These are phyloP conservation scores for Hypotaenidia okinawae DNA, from an alignment of 2,797 vertebrate genomes.

Conservation along the genomic window DNA sequence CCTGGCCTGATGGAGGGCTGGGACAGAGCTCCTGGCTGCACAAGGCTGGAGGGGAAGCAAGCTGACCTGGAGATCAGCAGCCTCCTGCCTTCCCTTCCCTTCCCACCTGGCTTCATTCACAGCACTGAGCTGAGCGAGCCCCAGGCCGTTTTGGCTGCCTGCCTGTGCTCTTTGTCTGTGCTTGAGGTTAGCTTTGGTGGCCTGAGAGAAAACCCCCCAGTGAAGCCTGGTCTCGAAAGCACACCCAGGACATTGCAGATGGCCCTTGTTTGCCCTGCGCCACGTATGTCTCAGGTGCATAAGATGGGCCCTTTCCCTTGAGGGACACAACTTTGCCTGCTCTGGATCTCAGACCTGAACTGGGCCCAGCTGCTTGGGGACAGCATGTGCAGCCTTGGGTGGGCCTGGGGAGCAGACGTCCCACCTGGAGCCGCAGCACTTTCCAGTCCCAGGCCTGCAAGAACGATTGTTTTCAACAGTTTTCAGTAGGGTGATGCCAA, in stretches of 20 bases:
- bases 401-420: not conserved
- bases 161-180: accelerated
- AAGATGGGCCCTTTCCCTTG: not conserved
- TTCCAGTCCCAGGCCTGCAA: not conserved
- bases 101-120: not conserved
- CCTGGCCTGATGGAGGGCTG: not conserved
- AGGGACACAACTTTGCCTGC: not conserved
- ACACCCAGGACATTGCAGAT: not conserved
- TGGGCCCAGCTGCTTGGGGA: not conserved
- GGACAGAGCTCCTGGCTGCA: not conserved
- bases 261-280: not conserved
- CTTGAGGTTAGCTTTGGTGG: not conserved
- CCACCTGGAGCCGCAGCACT: accelerated
- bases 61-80: not conserved
- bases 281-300: accelerated
- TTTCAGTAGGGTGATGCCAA: not conserved
- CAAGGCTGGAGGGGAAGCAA: not conserved
- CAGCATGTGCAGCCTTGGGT: not conserved
- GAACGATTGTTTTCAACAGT: not conserved
- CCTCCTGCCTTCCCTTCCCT: not conserved
- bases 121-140: not conserved
- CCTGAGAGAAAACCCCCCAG: not conserved
- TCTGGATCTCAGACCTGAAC: not conserved
- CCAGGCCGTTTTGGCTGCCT: not conserved
- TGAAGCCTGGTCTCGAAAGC: not conserved